Percentiles rank a stretch among this genome's conserved stretches.
phyloP scores from a whole-genome alignment of 1,140 invertebrate genomes.

The Drosophila azteca region DNA sequence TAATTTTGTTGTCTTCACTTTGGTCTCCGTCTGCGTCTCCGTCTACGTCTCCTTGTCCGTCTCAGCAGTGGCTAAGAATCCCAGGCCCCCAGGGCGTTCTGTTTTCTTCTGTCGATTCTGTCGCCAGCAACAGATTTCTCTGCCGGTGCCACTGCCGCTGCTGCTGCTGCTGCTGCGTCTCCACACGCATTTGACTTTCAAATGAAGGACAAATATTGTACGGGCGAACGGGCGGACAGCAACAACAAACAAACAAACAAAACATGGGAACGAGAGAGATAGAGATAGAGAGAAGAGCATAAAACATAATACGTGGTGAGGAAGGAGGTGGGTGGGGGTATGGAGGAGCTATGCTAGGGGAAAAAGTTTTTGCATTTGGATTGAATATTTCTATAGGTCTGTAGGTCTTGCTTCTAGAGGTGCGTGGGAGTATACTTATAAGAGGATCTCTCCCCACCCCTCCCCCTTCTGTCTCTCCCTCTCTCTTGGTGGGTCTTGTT shows the following conservation, averaged over 20 bases:
- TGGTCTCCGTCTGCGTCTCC: slow-evolving; percentile 7
- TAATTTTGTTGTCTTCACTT: slow-evolving; percentile 56
- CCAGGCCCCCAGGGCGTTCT: slow-evolving; percentile 30
- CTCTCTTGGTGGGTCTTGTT: slow-evolving; percentile 19
- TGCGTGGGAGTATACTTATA: slow-evolving; percentile 12
- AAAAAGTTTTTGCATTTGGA: slow-evolving; percentile 73
- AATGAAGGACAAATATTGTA: slow-evolving; percentile 82
- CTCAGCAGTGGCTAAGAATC: slow-evolving; percentile 1
- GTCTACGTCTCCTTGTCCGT: background rate
- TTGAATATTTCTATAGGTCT: slow-evolving; percentile 31
- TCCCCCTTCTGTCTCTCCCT: too few species aligned
- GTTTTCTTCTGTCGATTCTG: slow-evolving; percentile 21
- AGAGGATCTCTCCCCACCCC: background rate
- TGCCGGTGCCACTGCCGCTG: slow-evolving; percentile 13
- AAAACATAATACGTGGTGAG: slow-evolving; percentile 36
- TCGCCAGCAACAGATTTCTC: slow-evolving; percentile 75
- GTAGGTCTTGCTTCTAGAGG: background rate
- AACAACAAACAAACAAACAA: slow-evolving; percentile 60
- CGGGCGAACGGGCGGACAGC: slow-evolving; percentile 52
- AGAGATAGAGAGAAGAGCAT: slow-evolving; percentile 27
- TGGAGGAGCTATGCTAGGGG: slow-evolving; percentile 44
- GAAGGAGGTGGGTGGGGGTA: slow-evolving; percentile 1
- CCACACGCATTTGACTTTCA: slow-evolving; percentile 82
- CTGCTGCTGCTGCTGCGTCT: background rate
- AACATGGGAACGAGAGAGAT: slow-evolving; percentile 10